Evolutionary conservation across 2,113 vertebrate genomes (phyloP).

Genomic region (Seriola dumerili): DNA sequence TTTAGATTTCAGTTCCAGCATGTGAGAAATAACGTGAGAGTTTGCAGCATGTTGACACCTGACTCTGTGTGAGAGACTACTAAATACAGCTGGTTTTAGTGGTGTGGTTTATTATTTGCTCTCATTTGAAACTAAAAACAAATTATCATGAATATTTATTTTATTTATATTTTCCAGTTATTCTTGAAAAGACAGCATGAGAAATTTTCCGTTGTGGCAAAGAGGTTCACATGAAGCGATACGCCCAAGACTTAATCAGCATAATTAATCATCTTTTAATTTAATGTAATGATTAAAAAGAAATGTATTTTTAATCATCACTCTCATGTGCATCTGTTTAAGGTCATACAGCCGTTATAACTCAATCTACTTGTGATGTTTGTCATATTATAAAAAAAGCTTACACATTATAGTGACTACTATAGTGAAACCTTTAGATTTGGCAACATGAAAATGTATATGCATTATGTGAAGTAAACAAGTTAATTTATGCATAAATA

Average conservation of each 20-base stretch:
- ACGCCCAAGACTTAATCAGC: not conserved
- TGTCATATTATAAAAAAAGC: not conserved
- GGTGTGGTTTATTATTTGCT: constrained; percentile 26
- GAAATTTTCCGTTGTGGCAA: not conserved
- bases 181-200: not conserved
- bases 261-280: not conserved
- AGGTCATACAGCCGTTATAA: not conserved
- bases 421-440: not conserved
- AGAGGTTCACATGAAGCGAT: not conserved
- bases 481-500: not conserved
- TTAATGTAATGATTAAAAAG: no score
- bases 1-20: not conserved
- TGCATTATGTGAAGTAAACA: not conserved
- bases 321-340: not conserved
- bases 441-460: not conserved
- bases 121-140: constrained; percentile 10
- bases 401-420: not conserved
- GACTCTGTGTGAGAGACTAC: constrained; percentile 9
- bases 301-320: not conserved
- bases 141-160: not conserved
- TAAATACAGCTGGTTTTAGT: constrained; percentile 2
- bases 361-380: not conserved
- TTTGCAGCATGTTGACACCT: constrained; percentile 32
- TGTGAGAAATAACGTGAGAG: constrained; percentile 36
- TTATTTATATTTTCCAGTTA: not conserved